phyloP scores from a whole-genome alignment of 1,140 invertebrate species.

The Aphelinus certus region DNA sequence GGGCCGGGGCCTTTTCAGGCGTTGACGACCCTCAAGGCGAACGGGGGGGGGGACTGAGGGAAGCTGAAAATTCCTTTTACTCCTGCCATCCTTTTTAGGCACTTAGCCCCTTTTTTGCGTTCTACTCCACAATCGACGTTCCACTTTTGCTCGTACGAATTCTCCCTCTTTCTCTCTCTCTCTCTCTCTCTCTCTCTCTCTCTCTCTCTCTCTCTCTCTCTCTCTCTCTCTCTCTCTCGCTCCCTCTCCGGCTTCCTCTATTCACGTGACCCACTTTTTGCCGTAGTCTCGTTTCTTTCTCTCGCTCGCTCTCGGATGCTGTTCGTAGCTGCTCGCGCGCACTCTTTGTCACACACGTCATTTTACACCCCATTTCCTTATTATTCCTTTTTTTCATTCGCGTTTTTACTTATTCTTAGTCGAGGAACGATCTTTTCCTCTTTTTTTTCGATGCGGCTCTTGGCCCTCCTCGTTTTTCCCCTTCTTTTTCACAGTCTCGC shows the following conservation, averaged over 20 bases:
- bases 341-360: slow-evolving; percentile 23
- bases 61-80: slow-evolving; percentile 1
- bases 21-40: neutral
- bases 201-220: neutral
- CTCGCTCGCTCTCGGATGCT: neutral
- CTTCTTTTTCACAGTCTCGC: too few relatives aligned
- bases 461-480: neutral
- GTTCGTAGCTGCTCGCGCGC: neutral
- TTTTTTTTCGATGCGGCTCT: too few relatives aligned
- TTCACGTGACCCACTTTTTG: slow-evolving; percentile 14
- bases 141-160: slow-evolving; percentile 15
- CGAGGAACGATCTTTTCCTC: slow-evolving; percentile 7
- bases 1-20: neutral
- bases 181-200: neutral
- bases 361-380: slow-evolving; percentile 32
- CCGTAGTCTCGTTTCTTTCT: neutral
- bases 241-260: too few relatives aligned
- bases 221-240: neutral
- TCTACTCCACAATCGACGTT: slow-evolving; percentile 29
- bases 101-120: slow-evolving; percentile 22
- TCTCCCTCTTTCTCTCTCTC: neutral
- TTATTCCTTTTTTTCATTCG: slow-evolving; percentile 19
- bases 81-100: slow-evolving; percentile 5
- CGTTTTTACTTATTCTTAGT: slow-evolving; percentile 7
- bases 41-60: neutral